Evolutionary conservation across 2,797 vertebrate species (phyloP).

Genomic region (Pantherophis vulpinus): DNA sequence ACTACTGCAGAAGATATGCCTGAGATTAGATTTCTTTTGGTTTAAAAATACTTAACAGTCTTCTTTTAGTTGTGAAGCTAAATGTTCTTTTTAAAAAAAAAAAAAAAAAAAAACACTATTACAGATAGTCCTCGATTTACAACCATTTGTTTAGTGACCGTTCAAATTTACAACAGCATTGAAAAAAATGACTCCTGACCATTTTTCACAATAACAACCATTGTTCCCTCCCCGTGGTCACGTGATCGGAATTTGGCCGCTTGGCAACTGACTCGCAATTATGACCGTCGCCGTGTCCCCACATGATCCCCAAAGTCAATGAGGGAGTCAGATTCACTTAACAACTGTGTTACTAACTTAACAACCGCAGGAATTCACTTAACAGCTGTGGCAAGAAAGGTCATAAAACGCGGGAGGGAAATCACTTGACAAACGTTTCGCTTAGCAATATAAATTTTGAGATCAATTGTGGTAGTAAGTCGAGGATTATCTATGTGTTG

Average conservation of each 20-base stretch:
- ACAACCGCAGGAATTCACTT: neutral
- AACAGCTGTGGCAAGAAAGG: neutral
- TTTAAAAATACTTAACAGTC: neutral
- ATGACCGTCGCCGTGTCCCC: neutral
- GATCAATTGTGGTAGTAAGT: neutral
- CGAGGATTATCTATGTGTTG: neutral
- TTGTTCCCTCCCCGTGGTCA: neutral
- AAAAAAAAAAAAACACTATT: neutral
- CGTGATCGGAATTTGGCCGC: neutral
- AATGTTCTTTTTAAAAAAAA: neutral
- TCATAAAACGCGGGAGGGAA: neutral
- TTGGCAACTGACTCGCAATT: neutral
- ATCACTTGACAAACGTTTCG: neutral
- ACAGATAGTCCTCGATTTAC: neutral
- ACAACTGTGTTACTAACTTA: neutral
- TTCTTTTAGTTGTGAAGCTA: neutral
- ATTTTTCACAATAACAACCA: neutral
- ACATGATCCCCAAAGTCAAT: neutral
- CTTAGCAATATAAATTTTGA: neutral
- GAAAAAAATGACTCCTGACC: neutral
- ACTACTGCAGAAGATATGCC: neutral
- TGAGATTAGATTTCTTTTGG: neutral
- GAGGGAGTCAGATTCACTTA: neutral
- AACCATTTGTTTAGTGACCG: neutral
- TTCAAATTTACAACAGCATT: neutral